phyloP scores from a whole-genome alignment of 2,113 vertebrate genomes.

The Capreolus pygargus region DNA sequence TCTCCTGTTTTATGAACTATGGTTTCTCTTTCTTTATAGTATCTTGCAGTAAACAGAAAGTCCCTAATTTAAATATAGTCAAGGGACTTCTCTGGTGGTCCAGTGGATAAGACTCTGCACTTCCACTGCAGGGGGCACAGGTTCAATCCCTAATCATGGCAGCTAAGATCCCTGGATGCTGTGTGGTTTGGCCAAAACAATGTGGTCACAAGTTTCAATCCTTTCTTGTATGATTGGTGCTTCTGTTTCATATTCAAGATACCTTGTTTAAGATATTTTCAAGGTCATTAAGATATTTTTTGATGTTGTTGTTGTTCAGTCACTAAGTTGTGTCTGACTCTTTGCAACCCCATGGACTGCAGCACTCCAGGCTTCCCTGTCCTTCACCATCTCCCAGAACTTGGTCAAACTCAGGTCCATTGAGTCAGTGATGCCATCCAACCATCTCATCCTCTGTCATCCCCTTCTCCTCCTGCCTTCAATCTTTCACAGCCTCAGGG shows the following conservation, averaged over 20 bases:
- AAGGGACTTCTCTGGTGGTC: not conserved
- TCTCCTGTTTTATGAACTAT: not conserved
- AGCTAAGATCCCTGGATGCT: not conserved
- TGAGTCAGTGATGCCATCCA: not conserved
- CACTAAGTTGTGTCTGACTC: not conserved
- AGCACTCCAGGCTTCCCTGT: not conserved
- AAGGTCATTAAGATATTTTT: not conserved
- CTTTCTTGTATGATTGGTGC: not conserved
- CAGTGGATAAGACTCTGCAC: not conserved
- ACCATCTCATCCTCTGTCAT: not conserved
- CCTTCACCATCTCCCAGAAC: not conserved
- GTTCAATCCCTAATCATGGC: not conserved
- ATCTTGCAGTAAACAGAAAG: not conserved
- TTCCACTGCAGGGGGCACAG: not conserved
- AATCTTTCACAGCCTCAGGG: not conserved
- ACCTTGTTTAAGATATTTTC: not conserved
- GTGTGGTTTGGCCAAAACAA: not conserved
- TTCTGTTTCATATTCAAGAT: not conserved
- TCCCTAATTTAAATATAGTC: not conserved
- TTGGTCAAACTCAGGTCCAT: not conserved
- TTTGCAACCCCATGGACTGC: not conserved
- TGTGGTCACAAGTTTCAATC: not conserved
- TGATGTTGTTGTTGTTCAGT: not conserved
- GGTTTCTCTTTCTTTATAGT: not conserved
- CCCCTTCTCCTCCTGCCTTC: not conserved